Conservation (phyloP, 1,140 invertebrate genomes). For the Akabosia matsudoensis region DNA sequence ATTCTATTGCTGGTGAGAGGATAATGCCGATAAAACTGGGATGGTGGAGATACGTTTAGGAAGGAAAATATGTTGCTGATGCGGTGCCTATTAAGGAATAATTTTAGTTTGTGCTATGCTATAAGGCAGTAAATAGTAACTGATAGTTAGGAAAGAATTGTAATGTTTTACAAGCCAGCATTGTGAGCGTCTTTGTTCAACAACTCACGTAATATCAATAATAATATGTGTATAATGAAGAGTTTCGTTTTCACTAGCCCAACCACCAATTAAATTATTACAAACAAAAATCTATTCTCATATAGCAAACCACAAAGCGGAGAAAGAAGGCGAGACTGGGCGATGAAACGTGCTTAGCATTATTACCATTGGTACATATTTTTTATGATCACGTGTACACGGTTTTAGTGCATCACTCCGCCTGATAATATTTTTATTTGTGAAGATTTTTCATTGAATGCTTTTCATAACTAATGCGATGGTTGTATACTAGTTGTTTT, state of each 20-base stretch:
- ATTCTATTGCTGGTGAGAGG: not conserved
- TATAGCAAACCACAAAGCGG: too few relatives aligned
- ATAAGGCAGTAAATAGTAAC: too few relatives aligned
- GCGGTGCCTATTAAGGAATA: not conserved
- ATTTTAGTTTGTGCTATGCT: not conserved
- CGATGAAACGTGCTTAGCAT: not conserved
- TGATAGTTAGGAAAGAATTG: too few relatives aligned
- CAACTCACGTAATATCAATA: not conserved
- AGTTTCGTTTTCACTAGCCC: constrained; percentile 9
- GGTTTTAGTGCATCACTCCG: not conserved
- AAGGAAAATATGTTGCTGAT: not conserved
- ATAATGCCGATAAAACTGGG: not conserved
- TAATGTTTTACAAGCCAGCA: constrained; percentile 9
- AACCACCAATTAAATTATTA: constrained; percentile 18
- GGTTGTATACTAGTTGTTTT: not conserved
- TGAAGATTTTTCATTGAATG: not conserved
- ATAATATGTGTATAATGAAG: constrained; percentile 18
- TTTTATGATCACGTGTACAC: not conserved
- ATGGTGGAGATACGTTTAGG: not conserved
- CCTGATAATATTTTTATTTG: not conserved
- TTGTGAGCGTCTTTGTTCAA: too few relatives aligned
- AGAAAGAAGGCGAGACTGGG: not conserved
- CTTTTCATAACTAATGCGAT: not conserved
- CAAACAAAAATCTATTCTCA: not conserved
- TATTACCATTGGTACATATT: not conserved